Evolutionary conservation across 2,113 vertebrate genomes (phyloP).

Genomic region (Propithecus coquereli): DNA sequence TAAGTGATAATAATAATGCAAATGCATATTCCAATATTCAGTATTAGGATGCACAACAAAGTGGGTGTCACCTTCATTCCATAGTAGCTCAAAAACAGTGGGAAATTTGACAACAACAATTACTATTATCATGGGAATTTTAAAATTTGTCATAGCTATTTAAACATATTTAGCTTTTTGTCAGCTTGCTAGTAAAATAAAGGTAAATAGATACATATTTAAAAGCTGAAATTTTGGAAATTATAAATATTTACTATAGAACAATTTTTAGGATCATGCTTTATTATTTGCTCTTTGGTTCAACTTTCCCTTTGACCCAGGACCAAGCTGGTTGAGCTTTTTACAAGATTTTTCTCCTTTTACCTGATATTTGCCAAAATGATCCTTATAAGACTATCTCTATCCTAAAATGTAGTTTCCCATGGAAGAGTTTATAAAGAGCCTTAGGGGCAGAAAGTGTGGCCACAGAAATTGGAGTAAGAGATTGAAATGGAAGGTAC

Average conservation of each 20-base stretch:
- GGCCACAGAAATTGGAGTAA: neutral
- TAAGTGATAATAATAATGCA: constrained; percentile 7
- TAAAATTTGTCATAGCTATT: neutral
- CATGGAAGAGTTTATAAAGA: neutral
- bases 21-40: neutral
- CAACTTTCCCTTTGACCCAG: neutral
- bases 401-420: neutral
- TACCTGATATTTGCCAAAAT: neutral
- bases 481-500: neutral
- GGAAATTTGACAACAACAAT: neutral
- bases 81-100: neutral
- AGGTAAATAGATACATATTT: neutral
- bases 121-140: neutral
- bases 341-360: constrained; percentile 20
- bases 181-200: constrained; percentile 32
- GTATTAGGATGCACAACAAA: neutral
- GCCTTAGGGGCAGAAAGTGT: neutral
- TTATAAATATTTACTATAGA: neutral
- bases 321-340: neutral
- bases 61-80: neutral
- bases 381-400: neutral
- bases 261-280: neutral
- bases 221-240: constrained; percentile 3
- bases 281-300: constrained; percentile 7
- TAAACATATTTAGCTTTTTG: neutral